Evolutionary conservation across 1,140 invertebrate species (phyloP).

Genomic region (Carcinoscorpius rotundicauda): DNA sequence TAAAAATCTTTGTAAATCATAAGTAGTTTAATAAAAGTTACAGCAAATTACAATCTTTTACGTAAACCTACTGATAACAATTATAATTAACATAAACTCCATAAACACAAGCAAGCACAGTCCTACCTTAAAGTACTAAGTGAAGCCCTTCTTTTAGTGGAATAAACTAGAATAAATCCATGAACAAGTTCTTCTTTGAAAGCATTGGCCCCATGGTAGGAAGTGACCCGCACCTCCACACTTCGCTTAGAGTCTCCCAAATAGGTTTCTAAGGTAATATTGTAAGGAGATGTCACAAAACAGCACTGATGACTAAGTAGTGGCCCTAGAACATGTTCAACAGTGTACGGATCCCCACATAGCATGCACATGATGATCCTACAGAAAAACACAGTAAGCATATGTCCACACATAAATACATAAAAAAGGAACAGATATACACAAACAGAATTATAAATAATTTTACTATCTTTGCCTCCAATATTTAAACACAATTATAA

Average conservation of each 20-base stretch:
- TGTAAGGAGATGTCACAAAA: conserved; percentile 64
- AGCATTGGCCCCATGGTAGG: conserved; percentile 86
- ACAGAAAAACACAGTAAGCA: no score
- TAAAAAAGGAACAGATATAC: no score
- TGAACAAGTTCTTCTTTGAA: conserved; percentile 87
- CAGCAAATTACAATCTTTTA: no score
- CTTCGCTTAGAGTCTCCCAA: conserved; percentile 65
- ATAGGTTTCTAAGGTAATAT: conserved; percentile 80
- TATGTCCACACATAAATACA: no score
- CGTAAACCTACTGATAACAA: no score
- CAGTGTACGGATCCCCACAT: conserved; percentile 86
- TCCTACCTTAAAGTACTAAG: conserved; percentile 77
- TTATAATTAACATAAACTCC: no score
- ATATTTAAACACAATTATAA: no score
- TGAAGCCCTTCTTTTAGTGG: conserved; percentile 86
- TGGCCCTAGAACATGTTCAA: conserved; percentile 78
- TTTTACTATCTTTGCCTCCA: no score
- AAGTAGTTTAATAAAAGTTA: no score
- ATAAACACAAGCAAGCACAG: no score
- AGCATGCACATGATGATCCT: conserved; percentile 90
- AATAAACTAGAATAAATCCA: conserved; percentile 92
- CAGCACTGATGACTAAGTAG: conserved; percentile 75
- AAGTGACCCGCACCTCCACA: conserved; percentile 86
- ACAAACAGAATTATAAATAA: no score
- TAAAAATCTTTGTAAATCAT: no score